Conservation (phyloP, 2,113 vertebrate species). For the Halichoerus grypus region DNA sequence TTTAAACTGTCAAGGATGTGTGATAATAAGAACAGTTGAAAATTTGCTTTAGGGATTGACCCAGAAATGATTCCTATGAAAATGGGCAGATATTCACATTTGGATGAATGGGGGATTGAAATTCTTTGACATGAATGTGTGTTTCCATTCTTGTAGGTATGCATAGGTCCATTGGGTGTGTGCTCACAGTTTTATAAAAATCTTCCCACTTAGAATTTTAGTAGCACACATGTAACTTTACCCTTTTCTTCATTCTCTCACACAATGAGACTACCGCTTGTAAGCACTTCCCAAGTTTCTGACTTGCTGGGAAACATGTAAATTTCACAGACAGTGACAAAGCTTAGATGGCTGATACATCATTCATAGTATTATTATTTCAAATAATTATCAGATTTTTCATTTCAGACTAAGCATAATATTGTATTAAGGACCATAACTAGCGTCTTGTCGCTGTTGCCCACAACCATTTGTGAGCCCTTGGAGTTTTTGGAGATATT, state of each 20-base stretch:
- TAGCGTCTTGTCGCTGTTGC: background rate
- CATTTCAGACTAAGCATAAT: slow-evolving; percentile 32
- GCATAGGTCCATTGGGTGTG: background rate
- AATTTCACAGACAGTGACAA: background rate
- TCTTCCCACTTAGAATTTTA: background rate
- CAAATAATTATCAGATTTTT: background rate
- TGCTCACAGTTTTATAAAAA: background rate
- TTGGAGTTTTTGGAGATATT: background rate
- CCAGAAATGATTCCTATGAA: background rate
- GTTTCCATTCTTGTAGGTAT: background rate
- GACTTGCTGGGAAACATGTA: background rate
- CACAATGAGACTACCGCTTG: background rate
- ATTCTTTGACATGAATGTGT: background rate
- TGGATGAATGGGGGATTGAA: background rate
- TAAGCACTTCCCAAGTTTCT: background rate
- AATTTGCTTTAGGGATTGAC: background rate
- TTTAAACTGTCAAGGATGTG: slow-evolving; percentile 2
- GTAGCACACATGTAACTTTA: background rate
- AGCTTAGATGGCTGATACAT: background rate
- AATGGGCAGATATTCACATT: background rate
- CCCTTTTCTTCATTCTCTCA: background rate
- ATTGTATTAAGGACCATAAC: background rate
- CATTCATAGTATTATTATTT: background rate
- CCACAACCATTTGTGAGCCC: background rate
- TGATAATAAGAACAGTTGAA: slow-evolving; percentile 43